Evolutionary conservation across 2,797 vertebrate genomes (phyloP).

Genomic region (Myotis myotis): DNA sequence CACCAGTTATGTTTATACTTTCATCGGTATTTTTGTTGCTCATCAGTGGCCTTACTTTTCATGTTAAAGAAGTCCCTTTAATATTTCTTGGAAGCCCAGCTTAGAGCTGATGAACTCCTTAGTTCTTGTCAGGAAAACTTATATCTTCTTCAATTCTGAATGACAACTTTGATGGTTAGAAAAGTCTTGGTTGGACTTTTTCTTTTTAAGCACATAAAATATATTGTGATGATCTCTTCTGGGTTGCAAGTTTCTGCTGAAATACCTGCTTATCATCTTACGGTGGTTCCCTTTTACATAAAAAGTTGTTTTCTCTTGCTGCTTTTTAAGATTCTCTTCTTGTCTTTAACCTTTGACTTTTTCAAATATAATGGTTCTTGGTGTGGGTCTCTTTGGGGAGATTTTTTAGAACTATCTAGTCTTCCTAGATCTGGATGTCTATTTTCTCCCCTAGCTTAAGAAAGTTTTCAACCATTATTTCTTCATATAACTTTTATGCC

Average conservation of each 20-base stretch:
- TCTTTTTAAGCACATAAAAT: background rate
- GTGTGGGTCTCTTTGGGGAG: background rate
- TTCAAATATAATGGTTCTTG: background rate
- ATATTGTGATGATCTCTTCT: background rate
- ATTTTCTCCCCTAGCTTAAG: background rate
- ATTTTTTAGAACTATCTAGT: background rate
- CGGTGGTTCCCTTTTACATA: background rate
- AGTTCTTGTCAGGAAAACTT: background rate
- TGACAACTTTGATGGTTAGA: background rate
- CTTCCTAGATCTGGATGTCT: background rate
- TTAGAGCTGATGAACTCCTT: background rate
- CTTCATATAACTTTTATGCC: background rate
- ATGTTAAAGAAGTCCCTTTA: background rate
- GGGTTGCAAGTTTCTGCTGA: background rate
- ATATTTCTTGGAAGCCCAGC: background rate
- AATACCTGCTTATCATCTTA: background rate
- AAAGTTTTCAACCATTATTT: background rate
- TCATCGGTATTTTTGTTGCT: background rate
- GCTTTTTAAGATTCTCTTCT: background rate
- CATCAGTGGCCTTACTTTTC: background rate
- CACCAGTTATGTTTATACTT: background rate
- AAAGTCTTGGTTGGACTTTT: background rate
- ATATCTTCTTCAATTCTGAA: background rate
- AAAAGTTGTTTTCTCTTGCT: background rate
- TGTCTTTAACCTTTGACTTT: background rate